These are phyloP conservation scores for Malacosoma neustria DNA, from an alignment of 2,888 invertebrate species.

Conservation along the genomic window DNA sequence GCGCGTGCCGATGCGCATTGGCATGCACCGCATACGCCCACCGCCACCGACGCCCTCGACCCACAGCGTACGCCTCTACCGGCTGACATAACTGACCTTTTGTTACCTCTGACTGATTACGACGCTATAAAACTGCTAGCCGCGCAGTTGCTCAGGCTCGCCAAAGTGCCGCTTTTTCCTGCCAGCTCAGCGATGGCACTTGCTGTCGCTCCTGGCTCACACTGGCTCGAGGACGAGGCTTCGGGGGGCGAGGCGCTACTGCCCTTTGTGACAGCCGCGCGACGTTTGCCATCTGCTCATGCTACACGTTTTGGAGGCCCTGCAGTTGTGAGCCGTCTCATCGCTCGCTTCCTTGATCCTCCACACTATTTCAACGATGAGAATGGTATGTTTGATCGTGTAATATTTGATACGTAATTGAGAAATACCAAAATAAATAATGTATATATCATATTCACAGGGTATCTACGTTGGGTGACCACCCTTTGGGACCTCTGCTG, in stretches of 20 bases:
- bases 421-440: too few species aligned
- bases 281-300: slow-evolving; percentile 26
- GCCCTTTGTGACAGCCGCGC: slow-evolving; percentile 20
- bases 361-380: slow-evolving; percentile 45
- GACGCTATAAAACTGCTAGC: slow-evolving; percentile 76
- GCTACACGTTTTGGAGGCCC: slow-evolving; percentile 10
- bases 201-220: slow-evolving; percentile 9
- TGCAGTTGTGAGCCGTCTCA: slow-evolving; percentile 11
- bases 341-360: slow-evolving; percentile 33
- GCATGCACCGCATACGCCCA: slow-evolving; percentile 80
- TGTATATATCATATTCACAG: slow-evolving; percentile 9
- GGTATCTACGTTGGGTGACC: slow-evolving; percentile 30
- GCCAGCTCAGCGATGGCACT: slow-evolving; percentile 1
- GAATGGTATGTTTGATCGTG: slow-evolving; percentile 18
- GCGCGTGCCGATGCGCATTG: slow-evolving; percentile 83
- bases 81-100: slow-evolving; percentile 80
- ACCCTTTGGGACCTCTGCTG: slow-evolving; percentile 40
- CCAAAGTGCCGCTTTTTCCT: slow-evolving; percentile 29
- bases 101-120: slow-evolving; percentile 78
- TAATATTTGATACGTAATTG: too few species aligned
- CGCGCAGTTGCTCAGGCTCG: slow-evolving; percentile 67
- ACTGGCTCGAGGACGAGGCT: slow-evolving; percentile 11
- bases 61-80: slow-evolving; percentile 78
- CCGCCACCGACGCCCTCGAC: slow-evolving; percentile 75
- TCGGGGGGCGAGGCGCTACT: slow-evolving; percentile 21